Percentiles rank a stretch among this genome's conserved stretches.
phyloP scores from a whole-genome alignment of 2,113 vertebrate genomes.

The Henicopernis longicauda region DNA sequence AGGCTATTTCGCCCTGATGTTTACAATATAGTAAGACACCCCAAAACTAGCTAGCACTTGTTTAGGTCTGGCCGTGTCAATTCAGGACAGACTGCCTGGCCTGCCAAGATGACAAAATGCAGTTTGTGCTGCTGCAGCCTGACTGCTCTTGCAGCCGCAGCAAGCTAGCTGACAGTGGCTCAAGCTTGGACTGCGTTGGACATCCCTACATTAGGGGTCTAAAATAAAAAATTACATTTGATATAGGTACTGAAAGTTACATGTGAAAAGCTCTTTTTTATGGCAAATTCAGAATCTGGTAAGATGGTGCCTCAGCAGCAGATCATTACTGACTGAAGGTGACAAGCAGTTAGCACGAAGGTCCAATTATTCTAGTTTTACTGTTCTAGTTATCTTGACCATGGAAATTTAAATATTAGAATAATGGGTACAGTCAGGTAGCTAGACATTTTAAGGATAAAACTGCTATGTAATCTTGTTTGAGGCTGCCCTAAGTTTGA shows the following conservation, averaged over 20 bases:
- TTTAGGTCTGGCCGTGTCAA: neutral
- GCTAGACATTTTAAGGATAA: neutral
- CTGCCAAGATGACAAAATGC: fast-evolving
- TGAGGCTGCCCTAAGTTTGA: neutral
- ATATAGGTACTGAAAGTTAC: neutral
- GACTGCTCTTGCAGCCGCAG: neutral
- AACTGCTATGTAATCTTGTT: neutral
- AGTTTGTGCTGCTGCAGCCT: neutral
- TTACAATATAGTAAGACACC: neutral
- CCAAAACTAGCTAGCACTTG: fast-evolving
- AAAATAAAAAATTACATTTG: neutral
- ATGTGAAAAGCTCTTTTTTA: neutral
- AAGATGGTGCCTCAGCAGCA: neutral
- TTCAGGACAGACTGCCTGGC: neutral
- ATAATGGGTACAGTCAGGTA: neutral
- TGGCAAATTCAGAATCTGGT: neutral
- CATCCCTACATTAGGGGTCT: neutral
- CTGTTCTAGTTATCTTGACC: neutral
- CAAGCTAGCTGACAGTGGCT: neutral
- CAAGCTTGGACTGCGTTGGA: no score
- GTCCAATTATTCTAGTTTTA: neutral
- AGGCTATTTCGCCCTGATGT: neutral
- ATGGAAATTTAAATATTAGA: neutral
- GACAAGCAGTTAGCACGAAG: neutral
- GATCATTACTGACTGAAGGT: neutral